These are phyloP conservation scores for Helobdella robusta DNA, from an alignment of 2,888 invertebrate genomes.

Conservation along the genomic window DNA sequence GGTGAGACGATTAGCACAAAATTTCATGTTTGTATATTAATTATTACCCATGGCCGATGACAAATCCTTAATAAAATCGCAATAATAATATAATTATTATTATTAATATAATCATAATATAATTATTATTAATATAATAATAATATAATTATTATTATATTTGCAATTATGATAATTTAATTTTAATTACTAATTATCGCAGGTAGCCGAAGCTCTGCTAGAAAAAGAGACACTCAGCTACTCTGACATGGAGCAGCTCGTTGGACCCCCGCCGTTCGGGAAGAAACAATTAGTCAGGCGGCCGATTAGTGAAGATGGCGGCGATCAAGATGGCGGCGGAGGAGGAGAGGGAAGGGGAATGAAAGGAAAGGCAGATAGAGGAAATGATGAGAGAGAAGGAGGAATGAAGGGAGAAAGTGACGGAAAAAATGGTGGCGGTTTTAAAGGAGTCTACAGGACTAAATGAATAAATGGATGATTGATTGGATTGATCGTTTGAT, in stretches of 20 bases:
- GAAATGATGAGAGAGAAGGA: not conserved
- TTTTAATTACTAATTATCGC: not conserved
- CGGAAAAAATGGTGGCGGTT: not conserved
- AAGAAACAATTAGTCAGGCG: too few relatives aligned
- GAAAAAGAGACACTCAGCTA: constrained; percentile 51
- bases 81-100: too few relatives aligned
- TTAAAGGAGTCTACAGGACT: too few relatives aligned
- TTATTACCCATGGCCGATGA: too few relatives aligned
- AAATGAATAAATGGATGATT: too few relatives aligned
- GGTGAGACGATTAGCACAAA: too few relatives aligned
- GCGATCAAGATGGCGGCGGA: too few relatives aligned
- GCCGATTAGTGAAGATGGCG: too few relatives aligned
- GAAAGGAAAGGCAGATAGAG: not conserved
- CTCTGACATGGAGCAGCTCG: constrained; percentile 67
- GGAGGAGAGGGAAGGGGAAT: not conserved
- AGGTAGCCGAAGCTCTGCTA: constrained; percentile 49
- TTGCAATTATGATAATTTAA: not conserved
- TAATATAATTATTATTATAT: not conserved
- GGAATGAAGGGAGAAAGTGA: not conserved
- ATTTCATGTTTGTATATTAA: too few relatives aligned
- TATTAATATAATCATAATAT: too few relatives aligned
- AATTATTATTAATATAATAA: not conserved
- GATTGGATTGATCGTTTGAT: not conserved
- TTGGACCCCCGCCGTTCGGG: constrained; percentile 78
- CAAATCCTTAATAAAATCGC: too few relatives aligned